Conservation (phyloP, 1,140 invertebrate species). For the Saccostrea cuccullata region DNA sequence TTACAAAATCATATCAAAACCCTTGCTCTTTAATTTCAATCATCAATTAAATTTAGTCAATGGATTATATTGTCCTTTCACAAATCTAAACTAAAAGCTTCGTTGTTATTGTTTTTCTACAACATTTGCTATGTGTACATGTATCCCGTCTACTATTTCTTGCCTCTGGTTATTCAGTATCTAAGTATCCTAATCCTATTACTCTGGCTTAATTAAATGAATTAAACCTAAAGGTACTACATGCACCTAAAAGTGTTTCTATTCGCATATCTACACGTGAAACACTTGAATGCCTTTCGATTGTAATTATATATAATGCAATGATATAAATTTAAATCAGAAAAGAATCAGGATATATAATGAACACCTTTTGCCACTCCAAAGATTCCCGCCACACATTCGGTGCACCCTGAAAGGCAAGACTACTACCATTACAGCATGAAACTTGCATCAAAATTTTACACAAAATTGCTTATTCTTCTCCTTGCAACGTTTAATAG, state of each 20-base stretch:
- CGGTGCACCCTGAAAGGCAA: constrained; percentile 26
- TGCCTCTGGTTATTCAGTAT: background rate
- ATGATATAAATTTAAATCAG: background rate
- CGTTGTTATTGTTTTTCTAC: background rate
- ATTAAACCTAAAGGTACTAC: background rate
- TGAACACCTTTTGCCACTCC: constrained; percentile 26
- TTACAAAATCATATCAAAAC: constrained; percentile 36
- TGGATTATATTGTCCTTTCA: background rate
- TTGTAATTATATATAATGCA: background rate
- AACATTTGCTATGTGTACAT: background rate
- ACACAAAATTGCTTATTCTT: background rate
- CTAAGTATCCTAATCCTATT: background rate
- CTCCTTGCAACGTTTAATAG: too few relatives aligned
- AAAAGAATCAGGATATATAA: background rate
- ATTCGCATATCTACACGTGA: background rate
- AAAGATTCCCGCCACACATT: constrained; percentile 17
- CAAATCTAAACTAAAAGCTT: constrained; percentile 8
- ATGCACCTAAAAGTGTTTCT: background rate
- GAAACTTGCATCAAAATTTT: constrained; percentile 25
- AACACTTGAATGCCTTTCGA: background rate
- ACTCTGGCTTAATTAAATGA: background rate
- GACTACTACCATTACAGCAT: constrained; percentile 21
- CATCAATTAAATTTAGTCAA: too few relatives aligned
- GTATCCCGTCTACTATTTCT: background rate
- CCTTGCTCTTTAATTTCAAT: background rate